Evolutionary conservation across 2,888 invertebrate genomes (phyloP), one percentile per base, ranked within the genome.

Genomic region (Cyclophora punctaria): DNA sequence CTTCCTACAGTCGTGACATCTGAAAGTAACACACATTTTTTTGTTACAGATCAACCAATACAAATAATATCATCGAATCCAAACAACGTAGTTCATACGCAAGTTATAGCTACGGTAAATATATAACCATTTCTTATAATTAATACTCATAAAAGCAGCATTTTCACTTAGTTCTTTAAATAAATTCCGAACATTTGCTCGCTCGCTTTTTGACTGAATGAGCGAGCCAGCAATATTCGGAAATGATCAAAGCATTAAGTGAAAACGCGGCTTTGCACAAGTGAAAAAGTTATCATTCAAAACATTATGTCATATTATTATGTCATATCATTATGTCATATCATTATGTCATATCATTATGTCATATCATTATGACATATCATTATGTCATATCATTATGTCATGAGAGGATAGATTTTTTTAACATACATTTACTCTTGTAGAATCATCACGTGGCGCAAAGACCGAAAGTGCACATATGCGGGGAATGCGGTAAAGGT

Each of bases 401-500:
- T 20, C 20, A 20, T 20, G 20, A 20, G 20, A 20, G 20, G 20
- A 2, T 20, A 20, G 20, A 1, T 20, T 20, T 20, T 20, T 43
- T 34, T n/a, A n/a, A n/a, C n/a, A n/a, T n/a, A 34, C 34, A 44
- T 47, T 57, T 40, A 33, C 68, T 7, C 20, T 34, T 70, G 41
- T 69, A 81, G 83, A 85, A 87, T 68, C 86, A 85, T 51, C 84
- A 85, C 52, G 73, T 81, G 3, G 56, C 81, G 49, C 84, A 85
- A 0, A 87, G 94, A 67, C 93, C 93, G 34, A 95, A 95, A 76
- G 91, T 93, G 50, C 94, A 95, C 72, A 90, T 94, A 60, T 95
- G 95, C 69, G 91, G 91, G 35, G 94, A 94, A 66, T 95, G 95
- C 64, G 94, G 94, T 44, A 93, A 94, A 72, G 94, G 94, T 3